These are phyloP conservation scores for Leptinotarsa texana DNA, from an alignment of 1,140 invertebrate species.

Conservation along the genomic window DNA sequence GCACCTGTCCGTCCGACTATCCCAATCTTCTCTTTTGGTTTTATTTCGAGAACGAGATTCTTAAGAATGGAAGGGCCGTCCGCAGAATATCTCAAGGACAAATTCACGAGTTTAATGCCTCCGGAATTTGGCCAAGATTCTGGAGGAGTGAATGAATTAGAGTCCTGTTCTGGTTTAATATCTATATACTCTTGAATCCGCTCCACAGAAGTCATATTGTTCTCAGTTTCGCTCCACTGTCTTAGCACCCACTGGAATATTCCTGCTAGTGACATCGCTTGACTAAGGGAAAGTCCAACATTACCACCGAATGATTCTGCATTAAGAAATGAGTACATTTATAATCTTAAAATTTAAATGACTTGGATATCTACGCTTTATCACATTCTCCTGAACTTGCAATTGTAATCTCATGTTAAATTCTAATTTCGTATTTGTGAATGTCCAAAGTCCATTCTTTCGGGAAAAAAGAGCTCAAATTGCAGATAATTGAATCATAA, in stretches of 20 bases:
- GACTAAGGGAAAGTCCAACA: constrained; percentile 78
- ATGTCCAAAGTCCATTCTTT: too few species aligned
- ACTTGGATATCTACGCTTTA: too few species aligned
- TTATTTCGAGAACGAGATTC: constrained; percentile 64
- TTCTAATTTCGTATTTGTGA: too few species aligned
- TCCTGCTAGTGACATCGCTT: constrained; percentile 75
- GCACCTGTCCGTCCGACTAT: constrained; percentile 66
- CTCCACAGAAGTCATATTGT: constrained; percentile 79
- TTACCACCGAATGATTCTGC: constrained; percentile 62
- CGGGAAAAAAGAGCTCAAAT: too few species aligned
- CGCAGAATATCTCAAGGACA: constrained; percentile 69
- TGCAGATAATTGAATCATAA: too few species aligned
- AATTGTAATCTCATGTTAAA: too few species aligned
- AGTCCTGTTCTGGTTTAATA: constrained; percentile 66
- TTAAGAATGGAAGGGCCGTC: constrained; percentile 68
- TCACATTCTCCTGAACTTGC: too few species aligned
- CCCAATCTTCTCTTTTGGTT: constrained; percentile 68
- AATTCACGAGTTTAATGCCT: constrained; percentile 53
- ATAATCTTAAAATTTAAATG: too few species aligned
- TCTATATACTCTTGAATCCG: constrained; percentile 73
- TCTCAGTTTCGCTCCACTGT: constrained; percentile 79
- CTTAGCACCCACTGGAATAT: constrained; percentile 83
- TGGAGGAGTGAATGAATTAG: constrained; percentile 55
- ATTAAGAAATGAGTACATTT: not conserved
- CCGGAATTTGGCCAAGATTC: constrained; percentile 42